Evolutionary conservation across 2,888 invertebrate species (phyloP), one percentile per base, ranked within the genome.

Genomic region (Agonopterix alstromeriana): DNA sequence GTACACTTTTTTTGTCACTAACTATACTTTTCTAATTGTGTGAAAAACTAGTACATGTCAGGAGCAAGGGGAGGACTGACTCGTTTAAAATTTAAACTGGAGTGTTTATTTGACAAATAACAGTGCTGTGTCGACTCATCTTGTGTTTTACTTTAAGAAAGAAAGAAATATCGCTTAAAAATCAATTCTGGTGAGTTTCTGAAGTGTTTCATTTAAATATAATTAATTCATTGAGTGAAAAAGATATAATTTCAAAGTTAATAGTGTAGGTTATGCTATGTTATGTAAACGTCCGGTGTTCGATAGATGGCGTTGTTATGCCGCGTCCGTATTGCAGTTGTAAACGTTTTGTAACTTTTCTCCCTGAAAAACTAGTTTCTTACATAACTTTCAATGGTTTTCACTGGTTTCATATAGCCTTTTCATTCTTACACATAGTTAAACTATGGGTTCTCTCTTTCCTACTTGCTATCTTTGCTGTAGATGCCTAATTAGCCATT

Each of bases 291-390:
- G 38, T 38, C 38, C 38, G 9, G 50, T 56, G 57, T 59, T 54
- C 73, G 61, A 54, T 70, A 84, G 84, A 78, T 82, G 84, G 83
- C 84, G 80, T 55, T 69, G 60, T n/a, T 12, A 53, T 55, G 50
- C 57, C 69, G 76, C 73, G 73, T 75, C 80, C 68, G 74, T 81
- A 78, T 76, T 84, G 84, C 84, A 81, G 82, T 71, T 72, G 67
- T 73, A 49, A 73, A 69, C 63, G 68, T 66, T 69, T 65, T 65
- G 66, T 69, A 67, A 67, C 64, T 67, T 70, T 64, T 65, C 53
- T 41, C 14, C 46, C 42, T 42, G 10, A 48, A 51, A 59, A 60
- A 58, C 43, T 65, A 57, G 53, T 65, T 63, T 60, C 59, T 72
- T 73, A 73, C 67, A 48, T 74, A 70, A 73, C 58, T 61, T 56